Percentiles rank a stretch among this genome's conserved stretches.
phyloP scores from a whole-genome alignment of 2,888 invertebrate species.

The Elysia crispata region DNA sequence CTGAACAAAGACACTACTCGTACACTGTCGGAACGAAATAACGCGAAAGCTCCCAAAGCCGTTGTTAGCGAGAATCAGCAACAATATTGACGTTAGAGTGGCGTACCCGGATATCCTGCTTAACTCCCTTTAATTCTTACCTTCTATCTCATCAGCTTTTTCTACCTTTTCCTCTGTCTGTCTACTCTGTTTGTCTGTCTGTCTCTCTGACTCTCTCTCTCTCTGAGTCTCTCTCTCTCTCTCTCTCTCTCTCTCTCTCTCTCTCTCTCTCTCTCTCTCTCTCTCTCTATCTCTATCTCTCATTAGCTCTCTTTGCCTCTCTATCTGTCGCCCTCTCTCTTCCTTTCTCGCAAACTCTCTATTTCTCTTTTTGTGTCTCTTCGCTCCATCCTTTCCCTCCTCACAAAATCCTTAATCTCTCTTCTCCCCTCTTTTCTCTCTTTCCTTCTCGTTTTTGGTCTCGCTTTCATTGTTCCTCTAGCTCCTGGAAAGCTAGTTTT shows the following conservation, averaged over 20 bases:
- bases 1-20: too few species aligned
- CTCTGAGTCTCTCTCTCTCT: constrained; percentile 5
- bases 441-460: neutral
- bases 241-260: constrained; percentile 27
- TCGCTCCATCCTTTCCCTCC: neutral
- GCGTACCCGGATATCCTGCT: neutral
- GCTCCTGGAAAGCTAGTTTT: too few species aligned
- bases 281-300: neutral
- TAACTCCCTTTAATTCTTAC: neutral
- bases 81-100: too few species aligned
- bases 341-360: neutral
- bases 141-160: neutral
- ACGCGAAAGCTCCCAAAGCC: too few species aligned
- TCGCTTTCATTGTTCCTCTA: neutral
- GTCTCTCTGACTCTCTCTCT: neutral
- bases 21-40: too few species aligned
- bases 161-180: neutral
- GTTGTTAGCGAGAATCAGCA: too few species aligned
- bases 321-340: neutral
- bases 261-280: constrained; percentile 22
- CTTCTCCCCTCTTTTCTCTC: too few species aligned
- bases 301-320: too few species aligned
- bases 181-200: neutral
- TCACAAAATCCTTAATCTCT: neutral
- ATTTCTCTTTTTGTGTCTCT: constrained; percentile 11